These are phyloP conservation scores for Luidia sarsii DNA, from an alignment of 53 echinoderm and acorn worm genomes.

Conservation along the genomic window DNA sequence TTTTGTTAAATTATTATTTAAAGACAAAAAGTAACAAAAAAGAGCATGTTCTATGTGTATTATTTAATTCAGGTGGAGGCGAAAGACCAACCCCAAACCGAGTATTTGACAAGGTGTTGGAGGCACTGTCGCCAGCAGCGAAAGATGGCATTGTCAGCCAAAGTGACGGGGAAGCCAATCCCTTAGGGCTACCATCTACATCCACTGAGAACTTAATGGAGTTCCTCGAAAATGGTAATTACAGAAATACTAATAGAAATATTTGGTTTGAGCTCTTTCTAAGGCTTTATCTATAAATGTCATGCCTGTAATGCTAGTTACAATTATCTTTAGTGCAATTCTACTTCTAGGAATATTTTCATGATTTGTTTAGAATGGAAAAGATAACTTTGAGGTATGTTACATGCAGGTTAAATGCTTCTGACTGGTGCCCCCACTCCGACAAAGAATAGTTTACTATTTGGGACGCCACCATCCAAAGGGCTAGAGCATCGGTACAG, in stretches of 20 bases:
- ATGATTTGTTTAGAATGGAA: not conserved
- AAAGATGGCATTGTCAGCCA: constrained; percentile 3
- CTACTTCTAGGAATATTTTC: not conserved
- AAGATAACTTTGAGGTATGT: too few relatives aligned
- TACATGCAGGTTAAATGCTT: too few relatives aligned
- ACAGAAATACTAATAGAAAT: too few relatives aligned
- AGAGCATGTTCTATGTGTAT: not conserved
- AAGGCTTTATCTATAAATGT: too few relatives aligned
- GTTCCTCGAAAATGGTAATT: constrained; percentile 8
- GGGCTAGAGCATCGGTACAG: too few relatives aligned
- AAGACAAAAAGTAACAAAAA: too few relatives aligned
- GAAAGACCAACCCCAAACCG: not conserved
- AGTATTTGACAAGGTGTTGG: not conserved
- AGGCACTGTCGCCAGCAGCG: not conserved
- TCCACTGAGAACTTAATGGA: not conserved
- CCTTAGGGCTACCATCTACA: not conserved
- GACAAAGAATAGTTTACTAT: too few relatives aligned
- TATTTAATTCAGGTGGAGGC: not conserved
- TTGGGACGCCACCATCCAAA: too few relatives aligned
- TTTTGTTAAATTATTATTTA: too few relatives aligned
- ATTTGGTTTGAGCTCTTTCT: not conserved
- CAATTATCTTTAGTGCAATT: too few relatives aligned
- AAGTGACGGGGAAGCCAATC: not conserved
- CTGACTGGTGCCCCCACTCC: too few relatives aligned
- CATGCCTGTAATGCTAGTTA: too few relatives aligned